These are phyloP conservation scores for Patella caerulea DNA, from an alignment of 2,888 invertebrate species.

Conservation along the genomic window DNA sequence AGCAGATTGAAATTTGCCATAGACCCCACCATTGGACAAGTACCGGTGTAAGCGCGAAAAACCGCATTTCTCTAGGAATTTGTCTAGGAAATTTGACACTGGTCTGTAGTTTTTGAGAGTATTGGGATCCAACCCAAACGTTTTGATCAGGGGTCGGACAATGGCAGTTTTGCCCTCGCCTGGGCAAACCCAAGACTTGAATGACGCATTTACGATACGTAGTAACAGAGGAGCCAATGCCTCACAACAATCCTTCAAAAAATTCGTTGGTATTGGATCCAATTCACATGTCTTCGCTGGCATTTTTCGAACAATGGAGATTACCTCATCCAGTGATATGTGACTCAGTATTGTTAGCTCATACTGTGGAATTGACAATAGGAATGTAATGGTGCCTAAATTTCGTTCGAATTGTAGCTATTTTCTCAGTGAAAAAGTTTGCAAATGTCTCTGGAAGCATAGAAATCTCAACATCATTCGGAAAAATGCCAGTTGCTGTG, in stretches of 20 bases:
- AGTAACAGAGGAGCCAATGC: background rate
- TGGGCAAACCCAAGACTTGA: background rate
- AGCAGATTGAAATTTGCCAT: too few relatives aligned
- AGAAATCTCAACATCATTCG: conserved; percentile 1
- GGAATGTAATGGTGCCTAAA: background rate
- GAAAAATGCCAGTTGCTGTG: background rate
- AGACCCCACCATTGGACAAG: too few relatives aligned
- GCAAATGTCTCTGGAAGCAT: background rate
- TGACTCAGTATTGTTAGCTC: too few relatives aligned
- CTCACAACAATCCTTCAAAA: background rate
- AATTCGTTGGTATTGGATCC: background rate
- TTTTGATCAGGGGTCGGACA: background rate
- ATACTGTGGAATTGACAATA: background rate
- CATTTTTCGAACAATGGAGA: background rate
- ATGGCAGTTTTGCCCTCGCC: background rate
- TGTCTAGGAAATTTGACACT: background rate
- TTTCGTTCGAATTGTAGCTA: background rate
- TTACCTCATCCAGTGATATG: background rate
- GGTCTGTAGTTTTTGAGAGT: background rate
- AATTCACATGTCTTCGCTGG: background rate
- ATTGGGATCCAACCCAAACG: background rate
- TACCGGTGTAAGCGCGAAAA: too few relatives aligned
- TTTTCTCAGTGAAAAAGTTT: background rate
- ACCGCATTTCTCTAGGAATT: too few relatives aligned
- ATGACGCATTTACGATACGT: background rate